Conservation (phyloP, 2,888 invertebrate species). For the Lypha dubia region DNA sequence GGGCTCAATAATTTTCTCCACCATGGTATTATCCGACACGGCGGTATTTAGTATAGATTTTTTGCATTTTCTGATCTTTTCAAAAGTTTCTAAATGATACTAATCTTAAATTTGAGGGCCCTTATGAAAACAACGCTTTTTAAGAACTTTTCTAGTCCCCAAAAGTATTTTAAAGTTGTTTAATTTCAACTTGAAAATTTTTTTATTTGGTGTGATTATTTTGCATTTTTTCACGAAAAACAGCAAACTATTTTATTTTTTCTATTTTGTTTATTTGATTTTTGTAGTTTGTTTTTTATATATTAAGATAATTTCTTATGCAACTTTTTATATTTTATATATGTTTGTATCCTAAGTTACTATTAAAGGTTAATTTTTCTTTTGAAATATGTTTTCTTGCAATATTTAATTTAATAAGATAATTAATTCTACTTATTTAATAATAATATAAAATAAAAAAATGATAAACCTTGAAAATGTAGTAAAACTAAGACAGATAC, state of each 20-base stretch:
- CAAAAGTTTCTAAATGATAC: too few species aligned
- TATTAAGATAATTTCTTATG: slow-evolving; percentile 60
- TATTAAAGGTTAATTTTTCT: slow-evolving; percentile 56
- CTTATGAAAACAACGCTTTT: too few species aligned
- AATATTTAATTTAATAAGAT: slow-evolving; percentile 53
- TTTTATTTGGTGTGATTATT: too few species aligned
- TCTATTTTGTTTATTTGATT: slow-evolving; percentile 57
- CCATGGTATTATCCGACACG: too few species aligned
- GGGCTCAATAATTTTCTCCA: too few species aligned
- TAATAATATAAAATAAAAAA: slow-evolving; percentile 16
- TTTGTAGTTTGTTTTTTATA: slow-evolving; percentile 40
- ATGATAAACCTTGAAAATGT: slow-evolving; percentile 12
- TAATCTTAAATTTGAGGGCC: too few species aligned
- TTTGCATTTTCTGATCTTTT: too few species aligned
- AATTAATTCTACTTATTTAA: slow-evolving; percentile 64
- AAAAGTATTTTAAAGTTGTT: too few species aligned
- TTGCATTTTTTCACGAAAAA: too few species aligned
- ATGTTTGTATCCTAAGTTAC: slow-evolving; percentile 60
- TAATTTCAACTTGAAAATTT: too few species aligned
- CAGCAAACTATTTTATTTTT: slow-evolving; percentile 12
- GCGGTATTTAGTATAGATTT: too few species aligned
- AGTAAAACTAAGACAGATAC: slow-evolving; percentile 55
- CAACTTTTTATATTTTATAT: slow-evolving; percentile 39
- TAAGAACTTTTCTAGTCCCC: too few species aligned
- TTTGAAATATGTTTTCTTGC: slow-evolving; percentile 46